Evolutionary conservation across 1,140 invertebrate genomes (phyloP), one percentile per base, ranked within the genome.

Genomic region (Anastatus disparis): DNA sequence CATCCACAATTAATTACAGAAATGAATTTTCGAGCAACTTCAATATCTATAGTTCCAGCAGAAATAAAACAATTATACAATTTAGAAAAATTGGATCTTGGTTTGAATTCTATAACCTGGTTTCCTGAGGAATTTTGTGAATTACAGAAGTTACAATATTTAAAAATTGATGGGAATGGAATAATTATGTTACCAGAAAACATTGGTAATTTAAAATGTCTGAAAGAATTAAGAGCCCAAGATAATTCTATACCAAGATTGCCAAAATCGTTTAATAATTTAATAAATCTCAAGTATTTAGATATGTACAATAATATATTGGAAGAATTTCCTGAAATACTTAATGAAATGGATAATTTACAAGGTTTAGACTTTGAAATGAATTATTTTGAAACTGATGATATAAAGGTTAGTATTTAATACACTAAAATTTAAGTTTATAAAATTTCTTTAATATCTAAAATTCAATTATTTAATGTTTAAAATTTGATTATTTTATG

Each of bases 101-200:
- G 69, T 65, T 40, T 38, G 1, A 71, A 71, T 50, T 1, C 0
- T 52, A 65, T 71, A 46, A 9, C 31, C 9, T 71, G 69, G 69
- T 50, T 71, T 2, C 69, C 69, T 24, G 44, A 71, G 3, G 69
- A 71, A 42, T 35, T 71, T 65, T 71, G 61, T 65, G 62, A 64
- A 46, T 42, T 71, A 63, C 7, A 40, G 3, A 29, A 65, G 17
- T 31, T 71, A 29, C 53, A 71, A 31, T 58, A 8, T 65, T 58
- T 71, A 40, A 65, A 48, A 50, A 38, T 71, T 64, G 40, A 56
- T 59, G 53, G 44, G 24, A 71, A 65, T 65, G 13, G 17, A 29
- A 42, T 64, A 12, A 59, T 71, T 46, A 27, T 65, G 31, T 22
- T 71, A 7, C 61, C 69, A 15, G 8, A 64, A 22, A 59, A 58